A percentile compares a stretch with the other conserved stretches of the same genome.
Evolutionary conservation across 2,113 vertebrate genomes (phyloP).

Genomic region (Gallinago paraguaiae): DNA sequence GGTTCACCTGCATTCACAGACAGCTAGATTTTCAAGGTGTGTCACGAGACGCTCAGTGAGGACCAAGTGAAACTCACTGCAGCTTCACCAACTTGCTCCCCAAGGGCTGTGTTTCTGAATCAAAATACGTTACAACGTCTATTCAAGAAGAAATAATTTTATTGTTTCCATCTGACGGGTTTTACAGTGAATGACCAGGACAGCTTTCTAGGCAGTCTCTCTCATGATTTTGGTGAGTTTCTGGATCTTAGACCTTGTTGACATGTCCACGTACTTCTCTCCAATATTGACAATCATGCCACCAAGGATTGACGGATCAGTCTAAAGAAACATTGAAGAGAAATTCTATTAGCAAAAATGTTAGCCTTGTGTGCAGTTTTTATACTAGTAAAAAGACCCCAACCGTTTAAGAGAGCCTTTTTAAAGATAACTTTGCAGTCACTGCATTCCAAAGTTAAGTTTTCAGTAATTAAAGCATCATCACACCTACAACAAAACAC

Average conservation of each 20-base stretch:
- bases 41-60: fast-evolving
- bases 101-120: background rate
- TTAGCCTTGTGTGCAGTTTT: background rate
- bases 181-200: background rate
- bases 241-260: conserved; percentile 92
- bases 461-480: background rate
- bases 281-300: conserved; percentile 97
- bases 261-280: conserved; percentile 96
- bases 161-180: conserved; percentile 46
- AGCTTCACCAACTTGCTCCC: background rate
- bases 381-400: background rate
- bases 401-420: background rate
- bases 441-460: background rate
- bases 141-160: conserved; percentile 45
- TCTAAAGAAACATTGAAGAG: conserved; percentile 69
- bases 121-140: background rate
- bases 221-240: conserved; percentile 88
- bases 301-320: conserved; percentile 87
- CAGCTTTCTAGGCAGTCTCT: conserved; percentile 66
- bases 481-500: background rate
- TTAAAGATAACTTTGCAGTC: background rate
- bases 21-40: background rate
- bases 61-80: background rate
- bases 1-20: fast-evolving
- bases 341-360: background rate